Base-by-base conservation (phyloP, 2,113 vertebrate species). In the Mirounga angustirostris region DNA sequence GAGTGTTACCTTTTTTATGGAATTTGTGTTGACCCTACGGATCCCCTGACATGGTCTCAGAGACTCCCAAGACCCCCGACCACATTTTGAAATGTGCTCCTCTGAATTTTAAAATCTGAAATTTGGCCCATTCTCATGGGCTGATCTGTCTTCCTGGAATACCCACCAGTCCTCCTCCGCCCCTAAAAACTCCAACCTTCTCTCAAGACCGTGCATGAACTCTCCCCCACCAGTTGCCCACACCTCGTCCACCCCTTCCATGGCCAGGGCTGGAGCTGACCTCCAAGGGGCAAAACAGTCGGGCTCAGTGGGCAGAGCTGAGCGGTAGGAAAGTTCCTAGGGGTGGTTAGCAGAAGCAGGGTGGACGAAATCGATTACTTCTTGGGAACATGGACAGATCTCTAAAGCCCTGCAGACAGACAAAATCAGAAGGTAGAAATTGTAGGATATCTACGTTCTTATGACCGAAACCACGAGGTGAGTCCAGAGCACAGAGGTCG, bases 81-180 rank as follows among this genome's bases (percentile, higher is more conserved):
- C 11, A 71, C 15, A 59, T 65, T 59, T 86, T 71, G 30, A 93
- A 78, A 87, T 56, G 26, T 92, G n/a, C 43, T 78, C 3, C 86
- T 90, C 12, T 52, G 1, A 87, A 71, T 46, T 91, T 81, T 85
- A 67, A 91, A 69, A 85, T 94, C 33, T 94, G 50, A 97, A 92
- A 94, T 69, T 40, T 71, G 59, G 16, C 59, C 12, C 13, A 76
- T 92, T 86, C 56, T 11, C 21, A 22, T 8, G n/a, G 26, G 8
- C 36, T 56, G 50, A 5, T 71, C 80, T 59, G 5, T 52, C 58
- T 52, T 12, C 36, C 84, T 90, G 73, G n/a, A 87, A 74, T 58
- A 28, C 7, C n/a, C 10, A 36, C 26, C 43, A n/a, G 13, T 71
- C 30, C 13, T 86, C 33, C 59, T 87, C 79, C 7, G 30, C 7